Base-by-base conservation (phyloP, 1,140 invertebrate genomes). In the Euura saliciscinereae region DNA sequence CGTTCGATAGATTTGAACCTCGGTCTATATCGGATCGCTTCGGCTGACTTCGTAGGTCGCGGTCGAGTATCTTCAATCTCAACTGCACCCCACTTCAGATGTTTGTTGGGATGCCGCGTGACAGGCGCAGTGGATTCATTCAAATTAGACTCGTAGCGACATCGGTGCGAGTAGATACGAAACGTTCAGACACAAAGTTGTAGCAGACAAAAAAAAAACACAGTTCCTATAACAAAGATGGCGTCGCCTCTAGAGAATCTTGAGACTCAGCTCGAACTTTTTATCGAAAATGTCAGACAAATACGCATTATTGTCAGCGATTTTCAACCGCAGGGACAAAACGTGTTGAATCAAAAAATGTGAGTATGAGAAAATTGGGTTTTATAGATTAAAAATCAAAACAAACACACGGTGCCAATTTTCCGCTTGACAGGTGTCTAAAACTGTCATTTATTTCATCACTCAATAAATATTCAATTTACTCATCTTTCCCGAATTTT, bases 241-340 rank as follows among this genome's bases (percentile, higher is more conserved):
- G 90, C 93, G 74, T 92, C 94, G 2, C 91, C 93, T 1, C 87
- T 98, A 64, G 96, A 97, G 89, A 95, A 94, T 83, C 87, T 99
- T 65, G 97, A 99, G 88, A 94, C 95, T 45, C 95, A 98, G 79
- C 86, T 99, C 13, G 97, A 99, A 88, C 92, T 96, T 86, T 98
- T 99, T 84, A 97, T 98, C 75, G 98, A 99, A 89, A 99, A 99
- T 89, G 97, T 99, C 0, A 90, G 98, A 45, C 97, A 99, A 88
- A 96, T 99, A 78, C 94, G 98, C 70, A 99, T 99, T 71, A 98
- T 99, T 77, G 98, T 99, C 1, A 96, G 96, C 81, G 98, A 99
- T 90, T 99, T 99, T 86, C 97, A 99, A 86, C 97, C 97, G 7
- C 97, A 98, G 85, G 97, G 97, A 66, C 98, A 99, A 87, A 97